These are phyloP conservation scores for Lycodopsis pacificus DNA, from an alignment of 2,797 vertebrate genomes.

Conservation along the genomic window DNA sequence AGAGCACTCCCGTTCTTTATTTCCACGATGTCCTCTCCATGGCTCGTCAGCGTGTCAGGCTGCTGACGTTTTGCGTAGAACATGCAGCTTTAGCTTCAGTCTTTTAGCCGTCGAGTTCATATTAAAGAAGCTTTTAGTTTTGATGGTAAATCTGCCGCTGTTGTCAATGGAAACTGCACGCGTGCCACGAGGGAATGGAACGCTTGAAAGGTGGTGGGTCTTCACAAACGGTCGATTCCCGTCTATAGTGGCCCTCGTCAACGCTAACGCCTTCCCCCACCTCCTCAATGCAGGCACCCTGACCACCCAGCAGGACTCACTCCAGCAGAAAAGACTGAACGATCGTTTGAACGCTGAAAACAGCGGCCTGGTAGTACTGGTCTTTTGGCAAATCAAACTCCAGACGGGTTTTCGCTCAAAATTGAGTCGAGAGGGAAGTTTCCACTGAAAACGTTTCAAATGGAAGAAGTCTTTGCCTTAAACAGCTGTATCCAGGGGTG, in stretches of 20 bases:
- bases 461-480: neutral
- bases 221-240: neutral
- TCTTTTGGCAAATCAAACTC: conserved; percentile 5
- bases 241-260: neutral
- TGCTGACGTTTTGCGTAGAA: neutral
- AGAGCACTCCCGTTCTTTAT: neutral
- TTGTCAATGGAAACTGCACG: neutral
- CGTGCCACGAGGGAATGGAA: too few relatives aligned
- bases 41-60: neutral
- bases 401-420: neutral
- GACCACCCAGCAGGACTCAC: too few relatives aligned
- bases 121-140: neutral
- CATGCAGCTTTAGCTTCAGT: neutral
- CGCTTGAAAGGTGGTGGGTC: neutral
- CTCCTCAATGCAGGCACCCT: too few relatives aligned
- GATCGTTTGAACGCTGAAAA: neutral
- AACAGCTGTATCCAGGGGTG: neutral
- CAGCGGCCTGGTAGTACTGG: neutral
- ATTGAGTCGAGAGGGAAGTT: neutral
- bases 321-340: too few relatives aligned
- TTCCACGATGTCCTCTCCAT: neutral
- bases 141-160: neutral
- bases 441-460: neutral
- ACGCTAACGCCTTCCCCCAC: neutral
- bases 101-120: neutral